Evolutionary conservation across 2,113 vertebrate genomes (phyloP).

Genomic region (Amia ocellicauda): DNA sequence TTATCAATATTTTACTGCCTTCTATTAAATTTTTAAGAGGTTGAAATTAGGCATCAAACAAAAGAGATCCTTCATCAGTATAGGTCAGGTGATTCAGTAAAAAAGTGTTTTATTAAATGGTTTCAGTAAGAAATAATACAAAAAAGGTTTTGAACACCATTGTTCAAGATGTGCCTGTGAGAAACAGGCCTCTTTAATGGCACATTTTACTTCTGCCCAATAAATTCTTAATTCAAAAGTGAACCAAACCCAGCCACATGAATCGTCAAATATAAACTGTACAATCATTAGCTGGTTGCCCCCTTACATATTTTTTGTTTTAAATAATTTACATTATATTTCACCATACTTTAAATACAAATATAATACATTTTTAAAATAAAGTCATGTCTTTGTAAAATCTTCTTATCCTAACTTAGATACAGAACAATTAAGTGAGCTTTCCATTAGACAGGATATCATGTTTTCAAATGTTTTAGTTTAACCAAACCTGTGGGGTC

Average conservation of each 20-base stretch:
- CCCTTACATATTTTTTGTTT: neutral
- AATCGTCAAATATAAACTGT: neutral
- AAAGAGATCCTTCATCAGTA: slow-evolving; percentile 48
- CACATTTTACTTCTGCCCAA: no score
- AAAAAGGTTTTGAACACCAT: neutral
- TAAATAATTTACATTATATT: neutral
- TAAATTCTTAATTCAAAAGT: neutral
- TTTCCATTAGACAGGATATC: neutral
- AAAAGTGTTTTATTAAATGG: slow-evolving; percentile 47
- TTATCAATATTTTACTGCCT: slow-evolving; percentile 72
- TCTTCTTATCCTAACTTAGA: neutral
- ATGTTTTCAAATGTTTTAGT: neutral
- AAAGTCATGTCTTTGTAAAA: neutral
- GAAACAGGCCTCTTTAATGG: neutral
- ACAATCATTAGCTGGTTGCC: neutral
- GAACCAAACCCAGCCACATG: neutral
- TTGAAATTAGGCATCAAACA: slow-evolving; percentile 51
- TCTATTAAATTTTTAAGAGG: slow-evolving; percentile 58
- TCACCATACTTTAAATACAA: neutral
- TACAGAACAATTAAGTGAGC: neutral
- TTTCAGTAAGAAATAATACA: neutral
- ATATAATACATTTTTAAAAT: neutral
- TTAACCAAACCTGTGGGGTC: slow-evolving; percentile 34
- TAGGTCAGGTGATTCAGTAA: slow-evolving; percentile 45
- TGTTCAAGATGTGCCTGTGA: neutral